These are phyloP conservation scores for Coccyzus lansbergi DNA, from an alignment of 2,797 vertebrate genomes.

Conservation along the genomic window DNA sequence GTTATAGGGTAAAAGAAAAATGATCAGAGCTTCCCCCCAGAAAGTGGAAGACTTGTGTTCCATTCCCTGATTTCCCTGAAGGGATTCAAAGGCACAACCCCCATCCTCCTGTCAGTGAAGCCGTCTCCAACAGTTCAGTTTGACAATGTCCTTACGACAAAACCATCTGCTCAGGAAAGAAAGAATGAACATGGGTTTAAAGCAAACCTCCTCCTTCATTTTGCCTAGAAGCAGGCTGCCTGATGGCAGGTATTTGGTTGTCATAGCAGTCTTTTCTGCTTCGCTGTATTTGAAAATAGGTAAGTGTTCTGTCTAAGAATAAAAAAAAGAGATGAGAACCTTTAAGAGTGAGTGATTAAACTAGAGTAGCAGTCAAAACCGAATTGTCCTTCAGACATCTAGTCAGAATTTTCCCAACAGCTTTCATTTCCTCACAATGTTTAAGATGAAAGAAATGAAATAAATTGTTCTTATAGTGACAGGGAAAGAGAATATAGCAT, in stretches of 20 bases:
- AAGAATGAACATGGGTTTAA: neutral
- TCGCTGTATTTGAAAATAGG: neutral
- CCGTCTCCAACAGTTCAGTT: neutral
- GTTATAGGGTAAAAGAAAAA: neutral
- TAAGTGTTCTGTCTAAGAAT: neutral
- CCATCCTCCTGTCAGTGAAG: neutral
- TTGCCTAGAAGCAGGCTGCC: neutral
- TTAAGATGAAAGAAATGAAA: neutral
- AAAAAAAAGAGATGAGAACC: neutral
- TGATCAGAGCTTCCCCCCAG: neutral
- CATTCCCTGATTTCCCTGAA: neutral
- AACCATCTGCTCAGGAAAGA: neutral
- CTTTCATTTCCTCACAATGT: neutral
- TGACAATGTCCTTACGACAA: rapidly evolving
- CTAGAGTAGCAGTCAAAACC: neutral
- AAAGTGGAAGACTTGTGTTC: neutral
- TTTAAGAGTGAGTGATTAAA: neutral
- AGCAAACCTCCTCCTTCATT: neutral
- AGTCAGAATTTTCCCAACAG: neutral
- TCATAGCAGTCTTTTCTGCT: neutral
- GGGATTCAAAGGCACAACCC: neutral
- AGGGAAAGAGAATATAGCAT: neutral
- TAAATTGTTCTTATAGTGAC: neutral
- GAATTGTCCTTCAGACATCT: neutral
- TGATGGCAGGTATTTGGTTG: neutral